These are phyloP conservation scores for Terebella lapidaria DNA, from an alignment of 2,888 invertebrate genomes.

Conservation along the genomic window DNA sequence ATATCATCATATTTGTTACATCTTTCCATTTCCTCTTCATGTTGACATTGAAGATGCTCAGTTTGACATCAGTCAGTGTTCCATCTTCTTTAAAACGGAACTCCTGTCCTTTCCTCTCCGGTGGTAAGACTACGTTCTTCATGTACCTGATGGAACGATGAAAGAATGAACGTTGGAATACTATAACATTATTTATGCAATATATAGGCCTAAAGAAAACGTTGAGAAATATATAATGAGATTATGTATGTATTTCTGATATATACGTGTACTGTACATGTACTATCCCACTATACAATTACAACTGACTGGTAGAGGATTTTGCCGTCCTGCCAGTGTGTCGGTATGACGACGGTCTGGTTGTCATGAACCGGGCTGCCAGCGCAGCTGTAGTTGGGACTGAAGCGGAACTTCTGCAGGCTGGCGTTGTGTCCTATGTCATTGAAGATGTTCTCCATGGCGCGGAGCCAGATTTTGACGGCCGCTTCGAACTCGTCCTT, in stretches of 20 bases:
- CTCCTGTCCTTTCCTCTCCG: not conserved
- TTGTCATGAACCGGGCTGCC: not conserved
- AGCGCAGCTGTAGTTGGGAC: not conserved
- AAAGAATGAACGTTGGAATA: not conserved
- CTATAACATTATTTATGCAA: not conserved
- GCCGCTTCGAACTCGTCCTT: no score
- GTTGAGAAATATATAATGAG: no score
- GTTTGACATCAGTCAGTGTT: constrained; percentile 10
- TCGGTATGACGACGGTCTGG: not conserved
- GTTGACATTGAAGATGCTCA: constrained; percentile 17
- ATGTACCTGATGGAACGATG: not conserved
- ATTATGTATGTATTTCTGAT: no score
- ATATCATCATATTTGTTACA: no score
- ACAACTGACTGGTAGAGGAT: not conserved
- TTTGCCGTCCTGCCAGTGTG: not conserved
- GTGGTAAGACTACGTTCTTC: constrained; percentile 5
- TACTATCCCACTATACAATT: no score
- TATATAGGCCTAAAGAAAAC: no score
- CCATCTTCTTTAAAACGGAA: constrained; percentile 16
- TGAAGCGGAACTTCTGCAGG: not conserved
- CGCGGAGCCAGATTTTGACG: not conserved
- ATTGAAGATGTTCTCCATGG: not conserved
- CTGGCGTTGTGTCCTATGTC: not conserved
- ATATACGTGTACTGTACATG: no score
- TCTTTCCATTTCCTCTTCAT: constrained; percentile 8